Base-by-base conservation (phyloP, 2,113 vertebrate genomes). In the Calcarius ornatus region DNA sequence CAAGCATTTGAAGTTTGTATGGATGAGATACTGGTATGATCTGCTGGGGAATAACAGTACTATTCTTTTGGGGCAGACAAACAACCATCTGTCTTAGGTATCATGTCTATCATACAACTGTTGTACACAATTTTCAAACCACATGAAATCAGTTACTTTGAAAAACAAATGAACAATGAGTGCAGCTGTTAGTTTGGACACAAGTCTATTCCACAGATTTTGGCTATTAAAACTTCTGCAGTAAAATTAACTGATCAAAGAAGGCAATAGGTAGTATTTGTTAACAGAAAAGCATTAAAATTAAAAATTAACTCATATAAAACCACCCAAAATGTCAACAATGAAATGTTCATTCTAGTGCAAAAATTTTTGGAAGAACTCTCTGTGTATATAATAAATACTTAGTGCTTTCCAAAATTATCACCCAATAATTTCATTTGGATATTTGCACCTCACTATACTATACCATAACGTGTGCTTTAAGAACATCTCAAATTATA, bases 311-410 rank as follows among this genome's bases (percentile, higher is more conserved):
- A 40, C 24, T 70, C 17, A 13, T 30, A 47, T 37, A 59, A 71
- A 86, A 43, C 1, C 12, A 63, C 6, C 5, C 28, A 81, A 48
- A 78, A 59, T 12, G 47, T 47, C 64, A 90, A 56, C 33, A 81
- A 40, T 11, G 1, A 60, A 86, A 48, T 1, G 2, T 33, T 51
- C 13, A 48, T n/a, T 15, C 23, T 43, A 80, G 2, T 1, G 8
- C 19, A 71, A 65, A 81, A 38, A 3, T 4, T 23, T 66, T 50
- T 66, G 3, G 20, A 78, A 56, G 40, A 72, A 17, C 11, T 61
- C 35, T 79, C 56, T 77, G 17, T 25, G 18, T n/a, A 69, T 60
- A 12, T 8, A 53, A 38, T n/a, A 86, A 3, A 27, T 20, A 59
- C 30, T 53, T 27, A 35, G 7, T 42, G 60, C 28, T 86, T 88